phyloP scores from a whole-genome alignment of 2,797 vertebrate species.

The Tiaroga cobitis region DNA sequence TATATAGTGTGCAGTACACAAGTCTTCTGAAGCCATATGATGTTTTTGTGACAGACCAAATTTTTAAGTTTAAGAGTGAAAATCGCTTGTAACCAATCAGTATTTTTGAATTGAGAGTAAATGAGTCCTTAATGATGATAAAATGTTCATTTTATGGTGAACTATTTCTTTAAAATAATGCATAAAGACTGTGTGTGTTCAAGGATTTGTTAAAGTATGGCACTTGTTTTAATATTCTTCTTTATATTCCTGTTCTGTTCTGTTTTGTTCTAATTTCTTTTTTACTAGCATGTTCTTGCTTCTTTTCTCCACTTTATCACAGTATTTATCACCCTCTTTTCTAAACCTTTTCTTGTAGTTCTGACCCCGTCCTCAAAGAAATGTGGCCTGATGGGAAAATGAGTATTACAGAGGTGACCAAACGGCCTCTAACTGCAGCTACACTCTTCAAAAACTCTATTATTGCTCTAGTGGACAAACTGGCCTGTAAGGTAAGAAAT shows the following conservation, averaged over 20 bases:
- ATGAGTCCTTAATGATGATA: background rate
- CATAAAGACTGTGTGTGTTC: background rate
- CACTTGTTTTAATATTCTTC: background rate
- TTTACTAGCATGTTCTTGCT: background rate
- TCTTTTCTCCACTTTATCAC: slow-evolving; percentile 17
- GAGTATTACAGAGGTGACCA: slow-evolving; percentile 93
- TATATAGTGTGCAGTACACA: background rate
- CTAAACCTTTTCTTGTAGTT: slow-evolving; percentile 65
- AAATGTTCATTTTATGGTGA: background rate
- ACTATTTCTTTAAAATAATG: background rate
- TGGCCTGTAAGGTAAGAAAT: slow-evolving; percentile 87
- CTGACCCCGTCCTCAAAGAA: slow-evolving; percentile 81
- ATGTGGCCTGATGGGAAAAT: slow-evolving; percentile 95
- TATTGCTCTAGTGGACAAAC: slow-evolving; percentile 88
- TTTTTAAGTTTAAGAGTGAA: background rate
- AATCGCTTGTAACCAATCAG: background rate
- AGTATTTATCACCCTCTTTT: background rate
- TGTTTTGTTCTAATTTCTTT: background rate
- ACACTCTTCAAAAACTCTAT: slow-evolving; percentile 96
- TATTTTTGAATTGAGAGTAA: background rate
- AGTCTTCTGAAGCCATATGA: background rate
- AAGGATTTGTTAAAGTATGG: background rate
- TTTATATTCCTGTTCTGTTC: background rate
- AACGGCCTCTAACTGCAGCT: slow-evolving; percentile 88
- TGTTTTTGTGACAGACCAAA: background rate